Conservation (phyloP, 2,888 invertebrate species). For the Spicauda simplicius region DNA sequence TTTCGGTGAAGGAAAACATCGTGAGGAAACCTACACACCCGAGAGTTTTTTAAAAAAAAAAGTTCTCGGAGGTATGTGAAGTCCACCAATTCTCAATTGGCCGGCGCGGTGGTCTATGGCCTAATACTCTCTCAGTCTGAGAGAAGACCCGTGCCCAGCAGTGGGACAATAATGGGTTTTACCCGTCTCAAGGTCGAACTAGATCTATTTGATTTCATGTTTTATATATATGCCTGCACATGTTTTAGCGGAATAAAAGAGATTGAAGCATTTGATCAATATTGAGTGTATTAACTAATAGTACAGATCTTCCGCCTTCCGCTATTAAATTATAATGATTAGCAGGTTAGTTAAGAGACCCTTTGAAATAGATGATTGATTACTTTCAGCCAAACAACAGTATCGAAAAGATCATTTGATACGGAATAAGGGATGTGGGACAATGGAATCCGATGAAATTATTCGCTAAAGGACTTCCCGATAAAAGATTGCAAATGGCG, state of each 20-base stretch:
- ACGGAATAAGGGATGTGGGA: slow-evolving; percentile 1
- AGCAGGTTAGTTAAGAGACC: background rate
- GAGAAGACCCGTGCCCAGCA: too few relatives aligned
- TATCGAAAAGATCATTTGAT: background rate
- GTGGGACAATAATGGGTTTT: too few relatives aligned
- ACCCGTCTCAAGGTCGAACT: too few relatives aligned
- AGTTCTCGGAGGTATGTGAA: too few relatives aligned
- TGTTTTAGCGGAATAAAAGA: background rate
- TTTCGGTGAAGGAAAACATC: too few relatives aligned
- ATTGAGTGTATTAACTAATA: background rate
- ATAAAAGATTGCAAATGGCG: slow-evolving; percentile 30
- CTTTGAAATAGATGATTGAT: background rate
- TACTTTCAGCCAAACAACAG: background rate
- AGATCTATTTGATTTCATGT: too few relatives aligned
- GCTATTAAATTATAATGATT: background rate
- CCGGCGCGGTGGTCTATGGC: too few relatives aligned
- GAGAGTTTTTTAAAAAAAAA: too few relatives aligned
- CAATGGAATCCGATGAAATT: slow-evolving; percentile 12
- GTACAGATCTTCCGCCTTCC: background rate
- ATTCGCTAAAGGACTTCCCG: slow-evolving; percentile 11
- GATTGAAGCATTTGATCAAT: background rate
- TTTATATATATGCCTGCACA: too few relatives aligned
- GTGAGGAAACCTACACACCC: too few relatives aligned
- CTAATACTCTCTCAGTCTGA: too few relatives aligned
- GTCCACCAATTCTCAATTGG: too few relatives aligned